Evolutionary conservation across 2,797 vertebrate species (phyloP).

Genomic region (Knipowitschia caucasica): DNA sequence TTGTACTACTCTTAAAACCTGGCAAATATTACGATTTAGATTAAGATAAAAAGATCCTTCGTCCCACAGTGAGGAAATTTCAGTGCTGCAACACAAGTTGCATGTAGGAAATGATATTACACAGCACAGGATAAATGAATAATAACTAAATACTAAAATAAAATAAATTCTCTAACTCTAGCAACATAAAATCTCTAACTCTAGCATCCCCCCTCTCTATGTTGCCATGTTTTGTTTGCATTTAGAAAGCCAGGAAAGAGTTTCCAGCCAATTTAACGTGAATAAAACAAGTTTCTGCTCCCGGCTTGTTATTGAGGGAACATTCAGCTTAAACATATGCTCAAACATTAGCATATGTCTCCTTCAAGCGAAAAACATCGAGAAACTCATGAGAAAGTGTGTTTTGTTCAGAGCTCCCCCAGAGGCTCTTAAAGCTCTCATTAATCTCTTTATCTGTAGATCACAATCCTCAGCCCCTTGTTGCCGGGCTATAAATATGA

Average conservation of each 20-base stretch:
- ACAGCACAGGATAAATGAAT: no score
- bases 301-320: not conserved
- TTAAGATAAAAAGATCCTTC: no score
- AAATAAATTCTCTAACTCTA: no score
- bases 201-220: no score
- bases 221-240: not conserved
- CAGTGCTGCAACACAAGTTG: no score
- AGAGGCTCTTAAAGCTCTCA: conserved; percentile 15
- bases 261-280: not conserved
- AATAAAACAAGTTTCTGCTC: not conserved
- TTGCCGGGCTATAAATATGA: conserved; percentile 30
- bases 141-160: no score
- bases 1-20: no score
- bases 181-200: no score
- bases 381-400: not conserved
- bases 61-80: no score
- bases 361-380: not conserved
- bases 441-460: conserved; percentile 21
- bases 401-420: conserved; percentile 2
- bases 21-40: no score
- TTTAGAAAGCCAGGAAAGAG: not conserved
- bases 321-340: not conserved
- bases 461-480: conserved; percentile 28
- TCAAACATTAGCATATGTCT: not conserved
- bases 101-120: no score